A percentile compares a stretch with the other conserved stretches of the same genome.
Conservation (phyloP, 1,140 invertebrate species). For the Drosophila kohkoa region DNA sequence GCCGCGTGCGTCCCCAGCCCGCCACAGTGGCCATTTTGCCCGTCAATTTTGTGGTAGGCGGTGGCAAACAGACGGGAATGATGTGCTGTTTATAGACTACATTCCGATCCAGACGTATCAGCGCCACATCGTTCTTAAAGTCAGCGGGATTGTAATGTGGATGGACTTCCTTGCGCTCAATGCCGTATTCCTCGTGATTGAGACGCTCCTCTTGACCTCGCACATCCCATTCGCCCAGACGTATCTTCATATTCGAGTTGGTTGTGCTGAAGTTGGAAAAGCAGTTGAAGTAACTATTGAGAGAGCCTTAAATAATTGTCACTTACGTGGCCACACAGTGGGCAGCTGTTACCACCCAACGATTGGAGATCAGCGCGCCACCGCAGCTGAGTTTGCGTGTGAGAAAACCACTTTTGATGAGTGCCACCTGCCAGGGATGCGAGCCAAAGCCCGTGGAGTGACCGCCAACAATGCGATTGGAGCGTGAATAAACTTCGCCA, state of each 20-base stretch:
- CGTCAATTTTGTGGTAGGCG: constrained; percentile 90
- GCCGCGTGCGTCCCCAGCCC: constrained; percentile 94
- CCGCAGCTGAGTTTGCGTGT: constrained; percentile 96
- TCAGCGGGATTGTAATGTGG: constrained; percentile 94
- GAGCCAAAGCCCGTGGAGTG: constrained; percentile 95
- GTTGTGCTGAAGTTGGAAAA: constrained; percentile 86
- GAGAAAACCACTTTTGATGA: constrained; percentile 96
- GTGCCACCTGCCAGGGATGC: constrained; percentile 97
- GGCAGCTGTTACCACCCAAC: constrained; percentile 95
- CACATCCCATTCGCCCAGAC: constrained; percentile 96
- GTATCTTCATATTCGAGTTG: constrained; percentile 93
- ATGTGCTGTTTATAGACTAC: constrained; percentile 96
- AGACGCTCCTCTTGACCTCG: constrained; percentile 92
- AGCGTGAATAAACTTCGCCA: constrained; percentile 93
- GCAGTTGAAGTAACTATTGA: not conserved
- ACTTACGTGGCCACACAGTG: constrained; percentile 96
- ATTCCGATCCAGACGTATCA: constrained; percentile 91
- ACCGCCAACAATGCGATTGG: constrained; percentile 96
- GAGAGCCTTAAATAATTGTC: not conserved
- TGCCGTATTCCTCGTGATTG: constrained; percentile 94
- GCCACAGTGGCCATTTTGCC: constrained; percentile 95
- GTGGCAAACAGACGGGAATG: constrained; percentile 93
- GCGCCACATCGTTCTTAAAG: constrained; percentile 95
- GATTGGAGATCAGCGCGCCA: constrained; percentile 94
- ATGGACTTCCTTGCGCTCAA: constrained; percentile 95